Percentiles rank a stretch among this genome's conserved stretches.
These are phyloP conservation scores for Drosophila willistoni DNA, from an alignment of 1,140 invertebrate species.

Conservation along the genomic window DNA sequence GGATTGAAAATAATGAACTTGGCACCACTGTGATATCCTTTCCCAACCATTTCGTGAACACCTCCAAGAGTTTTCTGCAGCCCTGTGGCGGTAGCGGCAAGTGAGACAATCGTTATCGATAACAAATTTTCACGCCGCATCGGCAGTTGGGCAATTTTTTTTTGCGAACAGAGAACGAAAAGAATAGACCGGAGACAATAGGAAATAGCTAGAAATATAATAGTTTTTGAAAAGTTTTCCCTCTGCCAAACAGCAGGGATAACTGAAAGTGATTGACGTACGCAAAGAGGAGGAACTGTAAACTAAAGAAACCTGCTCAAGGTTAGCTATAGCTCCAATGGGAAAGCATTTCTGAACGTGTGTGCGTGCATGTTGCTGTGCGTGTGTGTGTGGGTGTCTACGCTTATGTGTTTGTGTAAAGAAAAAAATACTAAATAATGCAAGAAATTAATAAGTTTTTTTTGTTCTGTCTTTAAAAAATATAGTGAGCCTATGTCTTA, in stretches of 20 bases:
- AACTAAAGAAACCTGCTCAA: slow-evolving; percentile 15
- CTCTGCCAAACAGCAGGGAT: slow-evolving; percentile 5
- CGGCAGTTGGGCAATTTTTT: slow-evolving; percentile 40
- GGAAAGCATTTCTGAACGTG: background rate
- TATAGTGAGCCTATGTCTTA: slow-evolving; percentile 68
- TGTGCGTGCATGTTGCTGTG: background rate
- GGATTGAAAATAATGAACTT: too few species aligned
- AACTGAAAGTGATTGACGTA: background rate
- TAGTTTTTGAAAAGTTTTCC: slow-evolving; percentile 1
- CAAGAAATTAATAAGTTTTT: background rate
- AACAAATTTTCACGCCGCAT: slow-evolving; percentile 35
- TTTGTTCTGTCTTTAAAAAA: background rate
- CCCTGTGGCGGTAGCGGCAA: background rate
- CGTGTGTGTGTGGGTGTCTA: slow-evolving; percentile 4
- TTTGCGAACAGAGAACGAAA: background rate
- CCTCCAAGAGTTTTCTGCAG: too few species aligned
- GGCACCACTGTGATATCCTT: too few species aligned
- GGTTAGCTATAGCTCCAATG: slow-evolving; percentile 12
- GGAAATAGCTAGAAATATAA: background rate
- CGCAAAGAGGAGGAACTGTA: background rate
- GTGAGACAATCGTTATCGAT: slow-evolving; percentile 12
- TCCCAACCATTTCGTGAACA: too few species aligned
- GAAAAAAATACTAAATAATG: slow-evolving; percentile 12
- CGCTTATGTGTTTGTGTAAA: slow-evolving; percentile 6
- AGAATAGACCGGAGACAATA: background rate